Evolutionary conservation across 1,140 invertebrate species (phyloP), one percentile per base, ranked within the genome.

Genomic region (Meloidogyne chitwoodi): DNA sequence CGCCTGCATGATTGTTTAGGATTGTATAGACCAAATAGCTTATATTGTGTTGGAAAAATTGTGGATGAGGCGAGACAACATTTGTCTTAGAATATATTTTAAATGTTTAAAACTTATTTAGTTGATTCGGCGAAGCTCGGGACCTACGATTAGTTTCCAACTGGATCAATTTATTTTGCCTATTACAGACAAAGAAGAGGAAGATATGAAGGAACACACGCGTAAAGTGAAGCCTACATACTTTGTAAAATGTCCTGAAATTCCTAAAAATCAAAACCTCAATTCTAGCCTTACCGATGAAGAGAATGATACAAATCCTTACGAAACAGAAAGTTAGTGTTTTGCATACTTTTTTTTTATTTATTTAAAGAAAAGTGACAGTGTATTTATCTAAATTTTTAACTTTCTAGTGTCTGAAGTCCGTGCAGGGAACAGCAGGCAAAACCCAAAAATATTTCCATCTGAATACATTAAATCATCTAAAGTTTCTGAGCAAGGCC

Each of bases 191-290:
- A 22, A 73, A 34, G 38, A 73, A 64, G 56, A 56, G 29, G 70
- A 73, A 24, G 56, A 26, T 27, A 34, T 73, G 22, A 73, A 73
- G 22, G 70, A 73, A 19, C 70, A 73, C 56, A 73, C 41, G 12
- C 56, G 70, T 8, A 34, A 62, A 61, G 64, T 73, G 22, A 73
- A 73, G 64, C 70, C 48, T 56, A 56, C n/a, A n/a, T 56, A 56
- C n/a, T 56, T 56, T 56, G 48, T 56, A 5, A 56, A 22, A n/a
- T 4, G 48, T 56, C 48, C 48, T 8, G 48, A 14, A n/a, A n/a
- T 6, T 56, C 6, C 5, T 56, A 56, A 56, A 56, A 56, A 6
- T n/a, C 48, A 56, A 56, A n/a, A n/a, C 48, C 5, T 22, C 48
- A 22, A 56, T n/a, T 56, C 19, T 56, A 56, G 48, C 48, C 48